Conservation (phyloP, 2,888 invertebrate genomes). For the Tiliacea aurago region DNA sequence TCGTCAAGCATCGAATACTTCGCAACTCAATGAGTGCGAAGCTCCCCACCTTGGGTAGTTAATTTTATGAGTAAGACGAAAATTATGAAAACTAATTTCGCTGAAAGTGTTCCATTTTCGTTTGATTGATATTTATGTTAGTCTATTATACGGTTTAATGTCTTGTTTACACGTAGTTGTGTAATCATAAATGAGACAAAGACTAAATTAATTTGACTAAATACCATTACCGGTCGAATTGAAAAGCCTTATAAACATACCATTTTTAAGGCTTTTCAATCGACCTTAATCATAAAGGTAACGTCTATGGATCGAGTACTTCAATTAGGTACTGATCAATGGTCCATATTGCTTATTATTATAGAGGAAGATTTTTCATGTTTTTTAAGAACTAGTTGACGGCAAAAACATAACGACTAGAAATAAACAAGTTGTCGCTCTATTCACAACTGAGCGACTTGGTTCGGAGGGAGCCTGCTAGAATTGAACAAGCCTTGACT, state of each 20-base stretch:
- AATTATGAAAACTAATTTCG: constrained; percentile 39
- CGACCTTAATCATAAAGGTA: not conserved
- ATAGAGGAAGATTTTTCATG: not conserved
- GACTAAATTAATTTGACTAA: not conserved
- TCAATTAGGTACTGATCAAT: not conserved
- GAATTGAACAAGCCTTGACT: no score
- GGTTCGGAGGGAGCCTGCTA: no score
- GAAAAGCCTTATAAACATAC: no score
- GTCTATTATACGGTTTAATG: constrained; percentile 13
- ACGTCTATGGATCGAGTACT: not conserved
- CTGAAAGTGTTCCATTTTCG: constrained; percentile 26
- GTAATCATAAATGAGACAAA: not conserved
- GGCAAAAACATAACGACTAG: no score
- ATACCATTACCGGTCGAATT: no score
- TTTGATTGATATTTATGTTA: constrained; percentile 44
- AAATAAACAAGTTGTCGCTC: no score
- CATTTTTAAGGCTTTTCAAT: not conserved
- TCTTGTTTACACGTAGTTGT: constrained; percentile 2
- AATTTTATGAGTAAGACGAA: constrained; percentile 35
- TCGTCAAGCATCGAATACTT: constrained; percentile 41
- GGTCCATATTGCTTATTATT: no score
- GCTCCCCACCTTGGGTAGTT: constrained; percentile 20
- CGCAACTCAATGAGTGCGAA: constrained; percentile 25
- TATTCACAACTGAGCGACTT: no score
- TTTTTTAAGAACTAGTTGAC: not conserved